Conservation (phyloP, 2,113 vertebrate genomes). For the Esox niger region DNA sequence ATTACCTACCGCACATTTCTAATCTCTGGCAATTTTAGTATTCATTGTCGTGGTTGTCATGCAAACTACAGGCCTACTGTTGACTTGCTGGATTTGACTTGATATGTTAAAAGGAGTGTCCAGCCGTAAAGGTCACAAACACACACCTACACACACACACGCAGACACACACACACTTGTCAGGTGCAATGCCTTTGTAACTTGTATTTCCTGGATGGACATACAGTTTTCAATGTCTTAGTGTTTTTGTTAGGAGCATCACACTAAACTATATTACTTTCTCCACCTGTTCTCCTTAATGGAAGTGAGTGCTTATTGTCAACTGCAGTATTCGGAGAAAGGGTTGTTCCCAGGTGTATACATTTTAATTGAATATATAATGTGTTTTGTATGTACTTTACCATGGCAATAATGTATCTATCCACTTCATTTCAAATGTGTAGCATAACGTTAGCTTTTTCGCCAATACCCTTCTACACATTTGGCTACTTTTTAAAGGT, state of each 20-base stretch:
- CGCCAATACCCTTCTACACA: constrained; percentile 19
- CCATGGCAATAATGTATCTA: background rate
- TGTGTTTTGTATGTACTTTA: constrained; percentile 15
- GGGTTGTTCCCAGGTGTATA: background rate
- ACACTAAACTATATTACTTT: constrained; percentile 18
- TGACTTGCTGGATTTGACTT: constrained; percentile 31
- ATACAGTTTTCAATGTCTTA: background rate
- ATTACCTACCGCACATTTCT: constrained; percentile 41
- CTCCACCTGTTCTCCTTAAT: background rate
- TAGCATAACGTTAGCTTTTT: constrained; percentile 17
- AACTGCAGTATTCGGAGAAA: constrained; percentile 42
- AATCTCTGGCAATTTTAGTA: constrained; percentile 27
- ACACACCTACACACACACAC: background rate
- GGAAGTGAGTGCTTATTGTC: constrained; percentile 9
- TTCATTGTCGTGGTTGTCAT: constrained; percentile 12
- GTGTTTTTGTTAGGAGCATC: background rate
- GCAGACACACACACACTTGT: background rate
- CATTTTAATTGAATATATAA: constrained; percentile 16
- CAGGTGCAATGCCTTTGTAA: background rate
- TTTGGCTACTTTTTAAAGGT: constrained; percentile 22
- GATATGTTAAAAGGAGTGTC: background rate
- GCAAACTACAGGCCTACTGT: constrained; percentile 17
- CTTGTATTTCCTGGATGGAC: background rate
- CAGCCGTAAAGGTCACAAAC: background rate
- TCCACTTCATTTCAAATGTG: constrained; percentile 42